Evolutionary conservation across 2,113 vertebrate genomes (phyloP).

Genomic region (Balaeniceps rex): DNA sequence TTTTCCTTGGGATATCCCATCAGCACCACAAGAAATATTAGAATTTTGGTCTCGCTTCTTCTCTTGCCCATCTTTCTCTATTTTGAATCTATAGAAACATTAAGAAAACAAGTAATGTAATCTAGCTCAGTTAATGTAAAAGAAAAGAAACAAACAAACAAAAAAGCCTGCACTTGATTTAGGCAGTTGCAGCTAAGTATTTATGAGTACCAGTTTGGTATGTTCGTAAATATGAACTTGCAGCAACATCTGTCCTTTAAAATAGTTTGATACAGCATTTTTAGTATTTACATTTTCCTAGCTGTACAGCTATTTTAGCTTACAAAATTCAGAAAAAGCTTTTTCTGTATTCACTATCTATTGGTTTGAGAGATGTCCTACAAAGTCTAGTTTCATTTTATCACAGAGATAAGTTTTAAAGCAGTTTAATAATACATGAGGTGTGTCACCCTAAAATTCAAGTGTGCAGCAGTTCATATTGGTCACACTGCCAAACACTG

Average conservation of each 20-base stretch:
- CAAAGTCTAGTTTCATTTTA: not conserved
- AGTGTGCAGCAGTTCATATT: not conserved
- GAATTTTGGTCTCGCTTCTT: conserved; percentile 34
- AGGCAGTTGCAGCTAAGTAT: not conserved
- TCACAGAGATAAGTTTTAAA: not conserved
- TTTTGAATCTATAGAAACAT: conserved; percentile 46
- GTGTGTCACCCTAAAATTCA: not conserved
- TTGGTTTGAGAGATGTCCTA: not conserved
- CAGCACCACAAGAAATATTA: not conserved
- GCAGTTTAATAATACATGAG: not conserved
- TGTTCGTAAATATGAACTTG: not conserved
- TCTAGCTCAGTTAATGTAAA: not conserved
- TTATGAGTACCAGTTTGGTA: not conserved
- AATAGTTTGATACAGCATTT: not conserved
- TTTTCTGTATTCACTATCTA: not conserved
- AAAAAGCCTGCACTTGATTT: not conserved
- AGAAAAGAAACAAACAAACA: not conserved
- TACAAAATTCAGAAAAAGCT: not conserved
- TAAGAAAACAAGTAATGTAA: not conserved
- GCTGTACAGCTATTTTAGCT: not conserved
- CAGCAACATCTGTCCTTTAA: not conserved
- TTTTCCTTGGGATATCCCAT: not conserved
- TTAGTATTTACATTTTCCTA: not conserved
- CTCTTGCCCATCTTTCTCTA: not conserved
- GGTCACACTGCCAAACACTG: not conserved